These are phyloP conservation scores for Venustaconcha ellipsiformis DNA, from an alignment of 1,140 invertebrate species.

Conservation along the genomic window DNA sequence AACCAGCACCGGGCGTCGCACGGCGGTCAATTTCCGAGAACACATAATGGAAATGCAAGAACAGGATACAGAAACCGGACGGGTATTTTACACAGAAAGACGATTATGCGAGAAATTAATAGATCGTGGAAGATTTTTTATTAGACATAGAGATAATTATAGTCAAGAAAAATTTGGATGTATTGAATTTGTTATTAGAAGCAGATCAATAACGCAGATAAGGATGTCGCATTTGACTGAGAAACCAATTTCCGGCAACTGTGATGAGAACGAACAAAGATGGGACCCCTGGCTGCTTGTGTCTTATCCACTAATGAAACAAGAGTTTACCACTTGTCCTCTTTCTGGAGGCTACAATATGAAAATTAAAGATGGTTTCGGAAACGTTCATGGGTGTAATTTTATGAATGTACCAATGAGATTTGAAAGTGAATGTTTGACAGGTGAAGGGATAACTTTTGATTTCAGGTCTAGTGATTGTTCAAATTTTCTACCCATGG, in stretches of 20 bases:
- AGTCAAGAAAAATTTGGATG: slow-evolving; percentile 21
- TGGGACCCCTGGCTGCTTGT: slow-evolving; percentile 45
- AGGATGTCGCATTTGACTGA: slow-evolving; percentile 25
- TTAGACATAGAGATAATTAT: not conserved
- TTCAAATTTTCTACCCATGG: slow-evolving; percentile 37
- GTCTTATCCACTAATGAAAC: slow-evolving; percentile 16
- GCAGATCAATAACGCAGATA: slow-evolving; percentile 38
- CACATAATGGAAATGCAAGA: slow-evolving; percentile 20
- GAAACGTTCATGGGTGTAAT: slow-evolving; percentile 42
- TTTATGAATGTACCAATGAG: slow-evolving; percentile 51
- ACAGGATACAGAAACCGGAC: slow-evolving; percentile 10
- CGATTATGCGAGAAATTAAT: slow-evolving; percentile 11
- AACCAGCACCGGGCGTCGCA: slow-evolving; percentile 4
- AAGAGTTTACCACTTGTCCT: slow-evolving; percentile 42
- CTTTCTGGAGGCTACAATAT: slow-evolving; percentile 51
- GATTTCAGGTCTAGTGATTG: slow-evolving; percentile 42
- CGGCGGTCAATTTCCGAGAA: slow-evolving; percentile 17
- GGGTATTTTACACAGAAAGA: not conserved
- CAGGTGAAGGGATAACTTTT: slow-evolving; percentile 48
- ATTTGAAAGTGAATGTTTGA: slow-evolving; percentile 50
- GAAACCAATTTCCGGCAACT: slow-evolving; percentile 23
- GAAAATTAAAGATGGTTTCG: slow-evolving; percentile 36
- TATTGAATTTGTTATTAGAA: slow-evolving; percentile 36
- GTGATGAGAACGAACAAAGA: slow-evolving; percentile 30
- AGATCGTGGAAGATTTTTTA: slow-evolving; percentile 12